phyloP scores from a whole-genome alignment of 1,140 invertebrate species.

The Agraylea sexmaculata region DNA sequence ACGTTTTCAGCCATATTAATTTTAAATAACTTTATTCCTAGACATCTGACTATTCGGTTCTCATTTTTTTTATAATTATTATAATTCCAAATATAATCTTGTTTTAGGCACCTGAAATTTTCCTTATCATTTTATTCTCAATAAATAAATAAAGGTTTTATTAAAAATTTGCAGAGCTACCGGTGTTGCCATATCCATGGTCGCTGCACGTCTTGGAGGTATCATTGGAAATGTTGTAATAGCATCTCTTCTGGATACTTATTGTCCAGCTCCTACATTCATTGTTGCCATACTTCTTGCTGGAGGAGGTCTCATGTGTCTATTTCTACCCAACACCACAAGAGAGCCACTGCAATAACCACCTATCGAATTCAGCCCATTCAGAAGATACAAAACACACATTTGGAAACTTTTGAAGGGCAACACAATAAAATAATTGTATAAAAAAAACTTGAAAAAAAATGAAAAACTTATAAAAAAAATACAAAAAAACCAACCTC shows the following conservation, averaged over 20 bases:
- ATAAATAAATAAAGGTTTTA: constrained; percentile 9
- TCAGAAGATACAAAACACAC: too few species aligned
- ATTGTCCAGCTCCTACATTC: constrained; percentile 75
- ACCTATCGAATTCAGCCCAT: too few species aligned
- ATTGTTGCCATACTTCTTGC: constrained; percentile 70
- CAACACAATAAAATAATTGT: too few species aligned
- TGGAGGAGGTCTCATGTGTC: constrained; percentile 69
- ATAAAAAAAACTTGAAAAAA: too few species aligned
- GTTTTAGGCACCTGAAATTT: too few species aligned
- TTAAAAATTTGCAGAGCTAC: constrained; percentile 49
- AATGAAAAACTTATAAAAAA: too few species aligned
- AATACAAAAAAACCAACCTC: too few species aligned
- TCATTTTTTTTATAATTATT: not conserved
- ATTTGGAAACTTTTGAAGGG: too few species aligned
- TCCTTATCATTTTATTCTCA: too few species aligned
- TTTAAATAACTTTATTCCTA: not conserved
- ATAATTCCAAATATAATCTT: too few species aligned
- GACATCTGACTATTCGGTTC: not conserved
- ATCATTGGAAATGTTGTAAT: constrained; percentile 82
- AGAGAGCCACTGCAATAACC: constrained; percentile 68
- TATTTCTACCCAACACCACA: constrained; percentile 76
- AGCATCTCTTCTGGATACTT: constrained; percentile 65
- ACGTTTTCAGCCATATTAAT: not conserved
- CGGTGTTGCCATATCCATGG: constrained; percentile 77
- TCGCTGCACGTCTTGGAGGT: constrained; percentile 69